A percentile compares a stretch with the other conserved stretches of the same genome.
Evolutionary conservation across 2,113 vertebrate genomes (phyloP).

Genomic region (Macquaria ambigua): DNA sequence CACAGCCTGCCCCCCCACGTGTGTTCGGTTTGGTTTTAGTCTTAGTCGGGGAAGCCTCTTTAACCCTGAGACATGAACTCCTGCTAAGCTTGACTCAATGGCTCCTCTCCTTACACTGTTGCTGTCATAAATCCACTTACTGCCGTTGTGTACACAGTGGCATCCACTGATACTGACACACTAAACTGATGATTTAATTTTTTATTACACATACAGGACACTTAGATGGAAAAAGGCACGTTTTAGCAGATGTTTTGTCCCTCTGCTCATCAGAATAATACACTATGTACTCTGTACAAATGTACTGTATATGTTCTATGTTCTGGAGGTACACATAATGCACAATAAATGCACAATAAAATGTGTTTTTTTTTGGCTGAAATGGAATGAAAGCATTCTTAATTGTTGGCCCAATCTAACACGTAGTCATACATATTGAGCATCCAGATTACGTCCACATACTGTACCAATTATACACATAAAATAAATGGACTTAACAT

Average conservation of each 20-base stretch:
- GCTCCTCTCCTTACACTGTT: slow-evolving; percentile 34
- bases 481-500: background rate
- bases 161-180: background rate
- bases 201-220: too few species aligned
- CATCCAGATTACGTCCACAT: background rate
- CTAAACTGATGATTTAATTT: background rate
- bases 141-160: slow-evolving; percentile 21
- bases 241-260: too few species aligned
- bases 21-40: background rate
- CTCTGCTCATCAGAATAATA: too few species aligned
- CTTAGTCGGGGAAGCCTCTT: slow-evolving; percentile 38
- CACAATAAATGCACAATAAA: too few species aligned
- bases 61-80: slow-evolving; percentile 55
- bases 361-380: background rate
- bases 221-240: too few species aligned
- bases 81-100: slow-evolving; percentile 36
- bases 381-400: background rate
- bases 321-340: too few species aligned
- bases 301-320: too few species aligned
- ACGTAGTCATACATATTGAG: background rate
- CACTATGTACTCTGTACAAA: too few species aligned
- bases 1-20: slow-evolving; percentile 11
- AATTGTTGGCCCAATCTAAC: background rate
- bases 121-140: slow-evolving; percentile 33
- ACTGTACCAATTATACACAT: background rate